These are phyloP conservation scores for Colletes gigas DNA, from an alignment of 1,140 invertebrate species.

Conservation along the genomic window DNA sequence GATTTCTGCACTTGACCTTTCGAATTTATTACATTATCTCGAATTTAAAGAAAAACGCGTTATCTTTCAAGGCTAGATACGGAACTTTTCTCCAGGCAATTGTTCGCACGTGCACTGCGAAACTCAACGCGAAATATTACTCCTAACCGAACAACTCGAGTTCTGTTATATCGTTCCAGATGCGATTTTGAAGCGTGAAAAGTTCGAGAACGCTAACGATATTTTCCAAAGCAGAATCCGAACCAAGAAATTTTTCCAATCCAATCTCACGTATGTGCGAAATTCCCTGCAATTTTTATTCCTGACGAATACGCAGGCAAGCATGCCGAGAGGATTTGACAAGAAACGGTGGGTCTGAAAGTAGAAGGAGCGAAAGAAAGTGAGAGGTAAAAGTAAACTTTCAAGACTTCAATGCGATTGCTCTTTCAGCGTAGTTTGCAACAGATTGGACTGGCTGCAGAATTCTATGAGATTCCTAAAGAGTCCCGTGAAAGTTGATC, in stretches of 20 bases:
- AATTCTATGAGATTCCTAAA: not conserved
- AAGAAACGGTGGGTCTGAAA: not conserved
- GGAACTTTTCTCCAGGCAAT: not conserved
- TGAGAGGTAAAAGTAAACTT: slow-evolving; percentile 3
- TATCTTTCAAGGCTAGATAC: too few relatives aligned
- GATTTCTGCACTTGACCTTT: not conserved
- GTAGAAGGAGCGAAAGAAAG: not conserved
- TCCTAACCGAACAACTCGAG: too few relatives aligned
- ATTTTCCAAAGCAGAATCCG: not conserved
- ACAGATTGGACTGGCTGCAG: not conserved
- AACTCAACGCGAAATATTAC: too few relatives aligned
- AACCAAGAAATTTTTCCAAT: not conserved
- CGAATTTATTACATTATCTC: not conserved
- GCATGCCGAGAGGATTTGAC: not conserved
- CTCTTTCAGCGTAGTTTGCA: not conserved
- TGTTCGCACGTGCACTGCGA: too few relatives aligned
- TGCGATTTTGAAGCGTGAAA: too few relatives aligned
- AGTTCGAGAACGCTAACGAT: too few relatives aligned
- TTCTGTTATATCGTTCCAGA: too few relatives aligned
- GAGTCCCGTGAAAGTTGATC: not conserved
- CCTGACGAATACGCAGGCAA: not conserved
- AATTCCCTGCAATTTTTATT: not conserved
- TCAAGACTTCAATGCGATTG: not conserved
- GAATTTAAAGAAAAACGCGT: not conserved
- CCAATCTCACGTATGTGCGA: not conserved